A percentile compares a stretch with the other conserved stretches of the same genome.
Conservation (phyloP, 1,140 invertebrate genomes). For the Papilio polytes region DNA sequence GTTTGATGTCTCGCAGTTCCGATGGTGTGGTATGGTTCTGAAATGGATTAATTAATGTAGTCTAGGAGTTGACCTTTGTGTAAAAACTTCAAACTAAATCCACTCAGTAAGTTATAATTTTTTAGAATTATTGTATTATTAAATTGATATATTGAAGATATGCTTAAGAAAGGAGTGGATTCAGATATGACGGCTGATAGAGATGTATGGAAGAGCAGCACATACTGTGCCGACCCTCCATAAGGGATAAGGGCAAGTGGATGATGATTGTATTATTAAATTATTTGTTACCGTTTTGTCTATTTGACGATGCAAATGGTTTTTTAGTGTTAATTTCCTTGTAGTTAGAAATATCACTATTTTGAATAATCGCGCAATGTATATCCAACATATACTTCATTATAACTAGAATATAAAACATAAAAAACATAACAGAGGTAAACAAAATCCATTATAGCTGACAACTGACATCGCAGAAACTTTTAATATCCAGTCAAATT, state of each 20-base stretch:
- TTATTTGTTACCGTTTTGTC: not conserved
- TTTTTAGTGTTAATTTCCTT: not conserved
- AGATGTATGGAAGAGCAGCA: too few species aligned
- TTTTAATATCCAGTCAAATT: conserved; percentile 22
- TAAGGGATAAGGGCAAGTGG: too few species aligned
- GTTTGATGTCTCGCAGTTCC: not conserved
- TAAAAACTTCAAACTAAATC: too few species aligned
- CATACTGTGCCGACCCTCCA: too few species aligned
- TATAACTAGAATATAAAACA: conserved; percentile 57
- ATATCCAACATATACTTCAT: conserved; percentile 25
- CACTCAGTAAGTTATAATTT: not conserved
- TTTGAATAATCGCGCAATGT: not conserved
- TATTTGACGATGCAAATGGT: not conserved
- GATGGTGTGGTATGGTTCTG: not conserved
- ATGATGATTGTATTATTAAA: not conserved
- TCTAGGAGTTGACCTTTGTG: too few species aligned
- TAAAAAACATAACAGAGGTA: conserved; percentile 71
- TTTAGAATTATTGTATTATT: not conserved
- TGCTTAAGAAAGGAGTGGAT: too few species aligned
- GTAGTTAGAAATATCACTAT: not conserved
- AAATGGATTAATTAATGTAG: conserved; percentile 26
- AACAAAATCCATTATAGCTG: conserved; percentile 55
- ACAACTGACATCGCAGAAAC: conserved; percentile 36
- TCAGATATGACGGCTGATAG: too few species aligned
- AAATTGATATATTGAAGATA: too few species aligned